Evolutionary conservation across 2,797 vertebrate genomes (phyloP), one percentile per base, ranked within the genome.

Genomic region (Hoplostethus mediterraneus): DNA sequence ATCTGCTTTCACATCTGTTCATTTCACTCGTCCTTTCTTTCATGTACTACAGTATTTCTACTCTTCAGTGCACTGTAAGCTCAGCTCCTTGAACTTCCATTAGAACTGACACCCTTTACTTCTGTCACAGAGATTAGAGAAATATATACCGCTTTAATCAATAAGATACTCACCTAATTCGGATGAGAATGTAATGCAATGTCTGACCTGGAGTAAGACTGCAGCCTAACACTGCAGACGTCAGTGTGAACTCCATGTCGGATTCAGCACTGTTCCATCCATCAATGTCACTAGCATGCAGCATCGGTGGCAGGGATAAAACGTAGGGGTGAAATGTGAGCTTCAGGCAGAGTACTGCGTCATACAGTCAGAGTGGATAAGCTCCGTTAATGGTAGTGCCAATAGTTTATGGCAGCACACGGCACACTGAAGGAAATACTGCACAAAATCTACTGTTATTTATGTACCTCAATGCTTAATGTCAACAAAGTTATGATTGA

Each of bases 281-380:
- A 85, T 93, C 87, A 86, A 38, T 57, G 84, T 82, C 82, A 68
- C 59, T 17, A 56, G 57, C 1, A 3, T 73, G 77, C 58, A 61
- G 64, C 56, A 17, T 82, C 72, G 83, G 75, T 67, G 62, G 38
- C 1, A 12, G 61, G 38, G 51, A 87, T 87, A 81, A 89, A 87
- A 77, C 38, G 63, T 55, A 82, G 67, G 83, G 84, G 83, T 90
- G 79, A 86, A 83, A 83, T 55, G 73, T 79, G 63, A 79, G 75
- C 80, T 81, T 80, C 3, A 2, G 58, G 79, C 55, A 60, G 83
- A 55, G 21, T 14, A 77, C 76, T 92, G 90, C 82, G 66, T 81
- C 91, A 90, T 57, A 63, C 71, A 58, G 54, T 58, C 58, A 70
- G 79, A 82, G 67, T 51, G 61, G 53, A 87, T 81, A 17, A 75